Base-by-base conservation (phyloP, 1,140 invertebrate genomes). In the Drosophila murphyi region DNA sequence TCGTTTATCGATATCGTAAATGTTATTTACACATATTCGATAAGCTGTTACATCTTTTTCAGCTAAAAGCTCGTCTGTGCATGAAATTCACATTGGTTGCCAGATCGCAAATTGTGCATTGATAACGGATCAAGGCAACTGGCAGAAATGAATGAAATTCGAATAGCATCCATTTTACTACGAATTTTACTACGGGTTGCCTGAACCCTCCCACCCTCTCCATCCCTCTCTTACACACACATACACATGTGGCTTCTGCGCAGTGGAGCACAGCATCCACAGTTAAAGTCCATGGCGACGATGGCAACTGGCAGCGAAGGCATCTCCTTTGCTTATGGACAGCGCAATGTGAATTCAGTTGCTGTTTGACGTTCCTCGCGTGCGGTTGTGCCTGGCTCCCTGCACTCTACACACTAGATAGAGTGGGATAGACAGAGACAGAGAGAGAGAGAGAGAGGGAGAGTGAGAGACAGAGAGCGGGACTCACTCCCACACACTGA, bases 321-420 rank as follows among this genome's bases (percentile, higher is more conserved):
- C 56, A 79, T 79, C 73, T 69, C 20, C 20, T 77, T 31, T 69
- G 74, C 71, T 72, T 56, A 43, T 76, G 87, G 77, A 60, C 75
- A 87, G 87, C 87, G 75, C 87, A 90, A 90, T 73, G 55, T 65
- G 78, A 86, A 90, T 76, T 90, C 82, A 90, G 87, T 90, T 90
- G 87, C 87, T 90, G 80, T 90, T 88, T 69, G 87, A 83, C 82
- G 87, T 90, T 90, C 77, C 87, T 90, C 87, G 82, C 74, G 82
- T 80, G 75, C 87, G 87, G 87, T 90, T 90, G 82, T 90, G 80
- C 78, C 62, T 83, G 82, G 73, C 64, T 43, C 70, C 68, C 56
- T 70, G 34, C 70, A 54, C 63, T 67, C 65, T 52, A 39, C 59
- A 59, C n/a, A 41, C 37, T 20, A 20, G 20, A 20, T 20, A 20